Conservation (phyloP, 2,113 vertebrate species). For the Chamaea fasciata region DNA sequence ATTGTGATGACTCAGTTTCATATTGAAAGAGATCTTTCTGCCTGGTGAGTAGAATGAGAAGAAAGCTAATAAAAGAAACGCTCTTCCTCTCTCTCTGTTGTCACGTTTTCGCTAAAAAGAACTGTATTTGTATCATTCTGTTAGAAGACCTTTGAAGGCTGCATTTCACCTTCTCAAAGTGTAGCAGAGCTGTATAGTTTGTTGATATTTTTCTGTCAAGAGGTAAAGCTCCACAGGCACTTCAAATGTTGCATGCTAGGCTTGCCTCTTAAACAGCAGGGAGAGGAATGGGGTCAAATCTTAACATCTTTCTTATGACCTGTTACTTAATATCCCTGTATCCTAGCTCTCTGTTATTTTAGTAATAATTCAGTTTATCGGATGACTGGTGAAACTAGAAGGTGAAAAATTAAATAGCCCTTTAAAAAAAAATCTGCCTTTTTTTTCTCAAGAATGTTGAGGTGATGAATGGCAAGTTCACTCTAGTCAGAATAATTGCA, state of each 20-base stretch:
- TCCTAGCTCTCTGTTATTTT: not conserved
- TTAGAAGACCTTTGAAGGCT: not conserved
- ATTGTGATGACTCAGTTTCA: not conserved
- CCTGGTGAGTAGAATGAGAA: not conserved
- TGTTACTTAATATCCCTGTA: not conserved
- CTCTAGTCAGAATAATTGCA: not conserved
- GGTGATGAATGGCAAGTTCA: not conserved
- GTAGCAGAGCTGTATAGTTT: not conserved
- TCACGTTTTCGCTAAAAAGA: not conserved
- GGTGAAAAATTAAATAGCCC: not conserved
- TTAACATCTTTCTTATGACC: not conserved
- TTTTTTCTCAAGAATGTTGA: not conserved
- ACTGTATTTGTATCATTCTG: not conserved
- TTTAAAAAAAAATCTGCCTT: not conserved
- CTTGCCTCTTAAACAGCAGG: not conserved
- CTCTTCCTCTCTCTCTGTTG: not conserved
- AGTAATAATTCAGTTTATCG: not conserved
- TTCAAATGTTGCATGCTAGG: not conserved
- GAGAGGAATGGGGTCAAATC: not conserved
- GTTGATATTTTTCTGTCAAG: not conserved
- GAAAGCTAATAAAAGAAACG: not conserved
- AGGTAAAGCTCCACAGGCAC: not conserved
- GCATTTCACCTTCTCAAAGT: not conserved
- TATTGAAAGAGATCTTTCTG: not conserved
- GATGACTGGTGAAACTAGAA: not conserved